A percentile compares a stretch with the other conserved stretches of the same genome.
phyloP scores from a whole-genome alignment of 2,888 invertebrate species.

The Cistogaster globosa region DNA sequence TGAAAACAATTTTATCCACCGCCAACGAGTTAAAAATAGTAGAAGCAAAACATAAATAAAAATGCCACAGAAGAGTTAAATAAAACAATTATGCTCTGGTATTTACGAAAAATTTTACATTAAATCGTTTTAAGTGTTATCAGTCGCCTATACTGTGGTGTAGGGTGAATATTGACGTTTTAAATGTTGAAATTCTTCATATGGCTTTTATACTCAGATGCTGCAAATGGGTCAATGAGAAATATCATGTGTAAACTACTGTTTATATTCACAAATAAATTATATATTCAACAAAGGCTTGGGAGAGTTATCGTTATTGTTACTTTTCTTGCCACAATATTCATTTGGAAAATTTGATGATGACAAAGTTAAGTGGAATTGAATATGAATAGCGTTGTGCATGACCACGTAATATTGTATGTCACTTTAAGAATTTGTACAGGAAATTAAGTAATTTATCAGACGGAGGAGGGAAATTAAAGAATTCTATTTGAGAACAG shows the following conservation, averaged over 20 bases:
- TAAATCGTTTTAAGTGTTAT: no score
- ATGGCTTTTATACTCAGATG: not conserved
- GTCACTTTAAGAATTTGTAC: slow-evolving; percentile 10
- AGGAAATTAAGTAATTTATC: slow-evolving; percentile 10
- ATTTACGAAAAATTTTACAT: no score
- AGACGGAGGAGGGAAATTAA: slow-evolving; percentile 13
- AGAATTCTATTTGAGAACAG: not conserved
- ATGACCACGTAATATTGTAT: not conserved
- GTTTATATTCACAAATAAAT: slow-evolving; percentile 4
- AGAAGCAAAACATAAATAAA: no score
- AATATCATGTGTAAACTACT: slow-evolving; percentile 1
- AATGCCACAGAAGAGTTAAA: no score
- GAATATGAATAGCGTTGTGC: slow-evolving; percentile 10
- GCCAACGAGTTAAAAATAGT: no score
- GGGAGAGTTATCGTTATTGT: not conserved
- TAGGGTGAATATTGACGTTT: not conserved
- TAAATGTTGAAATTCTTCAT: not conserved
- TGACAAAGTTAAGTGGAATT: slow-evolving; percentile 18
- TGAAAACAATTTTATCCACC: no score
- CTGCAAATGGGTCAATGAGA: slow-evolving; percentile 21
- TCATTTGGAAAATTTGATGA: slow-evolving; percentile 19
- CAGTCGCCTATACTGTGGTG: no score
- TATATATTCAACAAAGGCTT: slow-evolving; percentile 10
- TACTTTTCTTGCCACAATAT: not conserved
- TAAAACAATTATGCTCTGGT: no score